These are phyloP conservation scores for Argopecten irradians DNA, from an alignment of 1,140 invertebrate species.

Conservation along the genomic window DNA sequence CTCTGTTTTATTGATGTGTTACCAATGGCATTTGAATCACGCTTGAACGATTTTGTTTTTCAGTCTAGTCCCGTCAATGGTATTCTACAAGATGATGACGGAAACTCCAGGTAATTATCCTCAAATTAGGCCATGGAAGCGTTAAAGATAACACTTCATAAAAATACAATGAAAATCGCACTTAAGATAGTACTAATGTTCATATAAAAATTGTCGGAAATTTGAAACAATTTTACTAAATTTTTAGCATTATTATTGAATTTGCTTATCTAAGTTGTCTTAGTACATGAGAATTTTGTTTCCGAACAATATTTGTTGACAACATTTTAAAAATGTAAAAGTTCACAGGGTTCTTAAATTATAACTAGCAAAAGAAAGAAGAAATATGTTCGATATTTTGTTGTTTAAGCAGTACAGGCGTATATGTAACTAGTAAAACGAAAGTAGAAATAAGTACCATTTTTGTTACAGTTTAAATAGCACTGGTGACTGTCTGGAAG, in stretches of 20 bases:
- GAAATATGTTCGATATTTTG: not conserved
- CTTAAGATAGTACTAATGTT: too few relatives aligned
- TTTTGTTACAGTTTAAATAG: slow-evolving; percentile 55
- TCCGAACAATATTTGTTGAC: too few relatives aligned
- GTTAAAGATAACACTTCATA: not conserved
- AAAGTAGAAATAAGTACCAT: not conserved
- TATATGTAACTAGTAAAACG: slow-evolving; percentile 33
- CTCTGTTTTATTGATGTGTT: not conserved
- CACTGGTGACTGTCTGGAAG: slow-evolving; percentile 57
- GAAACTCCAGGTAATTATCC: slow-evolving; percentile 55
- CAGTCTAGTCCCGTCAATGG: slow-evolving; percentile 54
- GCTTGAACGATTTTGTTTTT: slow-evolving; percentile 25
- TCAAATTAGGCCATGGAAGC: not conserved
- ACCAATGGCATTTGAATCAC: not conserved
- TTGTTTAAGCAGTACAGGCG: too few relatives aligned
- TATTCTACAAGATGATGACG: slow-evolving; percentile 51
- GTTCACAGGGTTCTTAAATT: too few relatives aligned
- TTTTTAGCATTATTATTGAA: too few relatives aligned
- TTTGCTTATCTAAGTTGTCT: too few relatives aligned
- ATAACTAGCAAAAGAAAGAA: too few relatives aligned
- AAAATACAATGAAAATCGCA: not conserved
- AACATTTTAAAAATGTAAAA: too few relatives aligned
- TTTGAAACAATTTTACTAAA: too few relatives aligned
- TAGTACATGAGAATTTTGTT: too few relatives aligned
- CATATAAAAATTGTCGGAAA: too few relatives aligned